phyloP scores from a whole-genome alignment of 2,113 vertebrate genomes.

The Lota lota region DNA sequence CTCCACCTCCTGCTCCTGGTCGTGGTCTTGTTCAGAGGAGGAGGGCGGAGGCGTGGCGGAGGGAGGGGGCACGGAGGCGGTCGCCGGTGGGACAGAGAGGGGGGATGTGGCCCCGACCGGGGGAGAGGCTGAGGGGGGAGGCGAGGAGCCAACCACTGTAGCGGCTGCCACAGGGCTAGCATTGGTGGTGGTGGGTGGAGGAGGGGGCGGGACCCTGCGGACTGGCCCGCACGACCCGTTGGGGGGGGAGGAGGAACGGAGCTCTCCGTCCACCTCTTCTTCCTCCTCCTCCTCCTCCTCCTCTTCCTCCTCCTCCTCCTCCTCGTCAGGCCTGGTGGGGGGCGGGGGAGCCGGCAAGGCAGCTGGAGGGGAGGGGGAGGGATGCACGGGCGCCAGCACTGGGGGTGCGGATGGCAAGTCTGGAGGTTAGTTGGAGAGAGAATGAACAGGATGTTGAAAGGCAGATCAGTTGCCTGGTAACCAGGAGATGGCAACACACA shows the following conservation, averaged over 20 bases:
- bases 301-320: slow-evolving; percentile 19
- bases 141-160: slow-evolving; percentile 20
- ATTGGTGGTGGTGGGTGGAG: slow-evolving; percentile 18
- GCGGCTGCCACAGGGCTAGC: slow-evolving; percentile 29
- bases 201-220: background rate
- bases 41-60: slow-evolving; percentile 57
- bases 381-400: slow-evolving; percentile 30
- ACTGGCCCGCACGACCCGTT: background rate
- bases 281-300: slow-evolving; percentile 17
- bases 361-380: slow-evolving; percentile 45
- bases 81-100: slow-evolving; percentile 47
- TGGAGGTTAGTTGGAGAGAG: slow-evolving; percentile 23
- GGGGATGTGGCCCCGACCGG: slow-evolving; percentile 43
- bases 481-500: background rate
- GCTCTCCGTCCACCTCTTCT: slow-evolving; percentile 14
- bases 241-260: background rate
- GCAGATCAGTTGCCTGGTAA: slow-evolving; percentile 1
- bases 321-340: slow-evolving; percentile 33
- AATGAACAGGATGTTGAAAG: no score
- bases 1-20: background rate
- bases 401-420: slow-evolving; percentile 49
- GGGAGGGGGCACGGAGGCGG: slow-evolving; percentile 51
- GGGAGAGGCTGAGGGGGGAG: slow-evolving; percentile 48
- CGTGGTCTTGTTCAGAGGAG: slow-evolving; percentile 49
- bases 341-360: slow-evolving; percentile 44